phyloP scores from a whole-genome alignment of 2,113 vertebrate genomes.

The Lophotis ruficrista region DNA sequence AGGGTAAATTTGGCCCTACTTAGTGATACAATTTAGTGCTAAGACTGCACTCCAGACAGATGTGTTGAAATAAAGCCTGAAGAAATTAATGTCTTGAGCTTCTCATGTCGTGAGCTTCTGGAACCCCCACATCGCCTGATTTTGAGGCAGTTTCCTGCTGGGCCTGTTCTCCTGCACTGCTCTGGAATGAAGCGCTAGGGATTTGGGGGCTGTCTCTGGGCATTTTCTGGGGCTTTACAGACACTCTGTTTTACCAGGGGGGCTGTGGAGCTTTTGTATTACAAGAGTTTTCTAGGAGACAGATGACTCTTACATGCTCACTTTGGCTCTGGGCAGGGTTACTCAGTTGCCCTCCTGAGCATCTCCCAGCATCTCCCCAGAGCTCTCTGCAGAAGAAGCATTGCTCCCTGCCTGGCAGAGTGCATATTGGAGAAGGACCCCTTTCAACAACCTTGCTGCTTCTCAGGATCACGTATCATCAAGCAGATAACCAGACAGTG shows the following conservation, averaged over 20 bases:
- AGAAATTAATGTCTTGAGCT: background rate
- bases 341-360: background rate
- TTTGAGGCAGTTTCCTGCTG: background rate
- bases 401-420: background rate
- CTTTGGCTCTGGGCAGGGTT: background rate
- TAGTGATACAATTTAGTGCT: background rate
- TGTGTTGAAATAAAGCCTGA: background rate
- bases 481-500: background rate
- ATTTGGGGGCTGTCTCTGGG: background rate
- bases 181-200: background rate
- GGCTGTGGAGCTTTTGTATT: background rate
- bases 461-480: background rate
- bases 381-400: background rate
- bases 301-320: rapidly evolving
- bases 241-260: background rate
- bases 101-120: background rate
- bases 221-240: background rate
- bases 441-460: background rate
- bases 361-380: background rate
- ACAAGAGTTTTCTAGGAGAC: background rate
- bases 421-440: background rate
- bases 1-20: background rate
- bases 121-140: rapidly evolving
- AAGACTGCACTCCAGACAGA: background rate
- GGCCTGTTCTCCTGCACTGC: background rate